These are phyloP conservation scores for Cheilosia grossa DNA, from an alignment of 2,888 invertebrate genomes.

Conservation along the genomic window DNA sequence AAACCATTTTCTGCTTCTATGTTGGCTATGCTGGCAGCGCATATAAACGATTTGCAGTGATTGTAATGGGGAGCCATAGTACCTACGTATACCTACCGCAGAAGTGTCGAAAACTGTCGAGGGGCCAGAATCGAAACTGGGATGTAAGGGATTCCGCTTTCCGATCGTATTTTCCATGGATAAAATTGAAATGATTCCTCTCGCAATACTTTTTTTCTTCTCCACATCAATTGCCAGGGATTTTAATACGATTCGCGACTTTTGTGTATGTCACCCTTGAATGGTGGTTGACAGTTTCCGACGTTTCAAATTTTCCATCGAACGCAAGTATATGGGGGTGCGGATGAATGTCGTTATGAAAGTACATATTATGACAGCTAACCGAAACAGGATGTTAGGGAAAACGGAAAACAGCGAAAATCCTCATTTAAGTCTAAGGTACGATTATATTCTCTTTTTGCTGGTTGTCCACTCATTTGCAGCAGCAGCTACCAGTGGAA, in stretches of 20 bases:
- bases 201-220: conserved; percentile 1
- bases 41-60: conserved; percentile 68
- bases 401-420: conserved; percentile 38
- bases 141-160: conserved; percentile 30
- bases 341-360: conserved; percentile 13
- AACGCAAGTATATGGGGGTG: conserved; percentile 7
- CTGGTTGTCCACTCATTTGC: conserved; percentile 64
- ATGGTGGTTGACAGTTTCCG: conserved; percentile 60
- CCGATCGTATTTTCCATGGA: conserved; percentile 16
- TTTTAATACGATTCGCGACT: conserved; percentile 58
- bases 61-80: conserved; percentile 42
- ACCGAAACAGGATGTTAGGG: conserved; percentile 21
- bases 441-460: conserved; percentile 31
- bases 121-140: conserved; percentile 3
- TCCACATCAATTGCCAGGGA: conserved; percentile 43
- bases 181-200: conserved; percentile 52
- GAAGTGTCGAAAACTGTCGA: conserved; percentile 58
- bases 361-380: conserved; percentile 53
- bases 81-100: conserved; percentile 36
- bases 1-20: conserved; percentile 62
- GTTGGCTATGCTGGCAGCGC: conserved; percentile 35
- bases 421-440: conserved; percentile 36
- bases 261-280: conserved; percentile 48
- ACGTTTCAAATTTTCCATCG: conserved; percentile 61
- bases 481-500: conserved; percentile 6